A percentile compares a stretch with the other conserved stretches of the same genome.
Evolutionary conservation across 2,888 invertebrate genomes (phyloP).

Genomic region (Therioaphis trifolii): DNA sequence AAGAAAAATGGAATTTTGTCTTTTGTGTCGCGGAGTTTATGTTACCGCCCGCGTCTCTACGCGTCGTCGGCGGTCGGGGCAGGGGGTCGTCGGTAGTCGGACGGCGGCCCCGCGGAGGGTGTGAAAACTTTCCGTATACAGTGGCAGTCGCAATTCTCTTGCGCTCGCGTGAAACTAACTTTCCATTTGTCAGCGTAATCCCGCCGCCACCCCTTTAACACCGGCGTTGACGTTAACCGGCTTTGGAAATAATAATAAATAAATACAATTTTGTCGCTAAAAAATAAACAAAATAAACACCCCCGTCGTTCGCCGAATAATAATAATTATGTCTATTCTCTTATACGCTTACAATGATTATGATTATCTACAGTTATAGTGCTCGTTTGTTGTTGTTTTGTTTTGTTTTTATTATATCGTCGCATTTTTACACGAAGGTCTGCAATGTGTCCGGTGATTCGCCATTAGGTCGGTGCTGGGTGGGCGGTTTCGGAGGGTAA

Average conservation of each 20-base stretch:
- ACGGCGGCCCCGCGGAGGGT: background rate
- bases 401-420: background rate
- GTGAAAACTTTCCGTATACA: slow-evolving; percentile 24
- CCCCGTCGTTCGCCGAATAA: background rate
- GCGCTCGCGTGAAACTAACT: background rate
- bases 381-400: slow-evolving; percentile 17
- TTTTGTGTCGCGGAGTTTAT: background rate
- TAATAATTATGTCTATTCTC: no score
- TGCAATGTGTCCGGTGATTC: background rate
- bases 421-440: background rate
- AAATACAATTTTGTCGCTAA: background rate
- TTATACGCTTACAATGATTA: background rate
- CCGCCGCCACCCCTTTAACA: background rate
- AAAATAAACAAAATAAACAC: background rate
- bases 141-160: background rate
- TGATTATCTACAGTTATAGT: background rate
- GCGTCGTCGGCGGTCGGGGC: background rate
- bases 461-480: no score
- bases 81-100: no score
- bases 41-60: no score
- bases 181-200: slow-evolving; percentile 30
- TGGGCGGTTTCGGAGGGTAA: background rate
- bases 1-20: slow-evolving; percentile 14
- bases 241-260: slow-evolving; percentile 10
- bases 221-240: background rate